phyloP scores from a whole-genome alignment of 1,140 invertebrate genomes.

The Drosophila pseudoananassae region DNA sequence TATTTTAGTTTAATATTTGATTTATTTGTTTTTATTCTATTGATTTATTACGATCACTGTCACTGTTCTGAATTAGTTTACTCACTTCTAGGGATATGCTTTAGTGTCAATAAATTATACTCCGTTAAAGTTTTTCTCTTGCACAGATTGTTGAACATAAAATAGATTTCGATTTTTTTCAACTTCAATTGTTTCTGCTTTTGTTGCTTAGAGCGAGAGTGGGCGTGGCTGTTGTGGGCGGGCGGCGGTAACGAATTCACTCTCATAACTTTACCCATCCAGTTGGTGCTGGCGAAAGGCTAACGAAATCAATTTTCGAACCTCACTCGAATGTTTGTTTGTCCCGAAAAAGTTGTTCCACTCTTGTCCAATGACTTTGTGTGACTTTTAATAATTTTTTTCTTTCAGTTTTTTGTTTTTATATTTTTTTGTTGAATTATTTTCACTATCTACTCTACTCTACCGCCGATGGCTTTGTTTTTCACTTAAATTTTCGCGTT shows the following conservation, averaged over 20 bases:
- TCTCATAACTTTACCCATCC: constrained; percentile 84
- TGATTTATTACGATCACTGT: constrained; percentile 20
- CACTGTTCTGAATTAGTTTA: constrained; percentile 30
- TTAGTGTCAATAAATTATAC: constrained; percentile 73
- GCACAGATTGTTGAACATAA: constrained; percentile 82
- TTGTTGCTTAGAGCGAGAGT: constrained; percentile 51
- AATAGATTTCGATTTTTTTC: constrained; percentile 79
- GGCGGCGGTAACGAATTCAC: constrained; percentile 68
- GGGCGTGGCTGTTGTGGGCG: constrained; percentile 62
- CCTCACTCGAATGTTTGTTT: constrained; percentile 22
- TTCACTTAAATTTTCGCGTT: constrained; percentile 32
- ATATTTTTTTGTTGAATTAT: constrained; percentile 17
- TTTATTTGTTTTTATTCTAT: background rate
- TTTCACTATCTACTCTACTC: constrained; percentile 7
- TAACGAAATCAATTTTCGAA: constrained; percentile 48
- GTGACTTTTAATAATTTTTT: constrained; percentile 10
- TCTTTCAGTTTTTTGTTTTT: constrained; percentile 5
- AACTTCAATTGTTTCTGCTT: constrained; percentile 68
- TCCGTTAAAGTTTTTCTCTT: constrained; percentile 77
- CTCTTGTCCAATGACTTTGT: constrained; percentile 7
- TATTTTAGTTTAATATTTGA: constrained; percentile 4
- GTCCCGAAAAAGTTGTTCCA: constrained; percentile 18
- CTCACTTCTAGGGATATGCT: constrained; percentile 51
- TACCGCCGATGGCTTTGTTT: constrained; percentile 5
- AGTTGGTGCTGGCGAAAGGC: constrained; percentile 43